Evolutionary conservation across 1,140 invertebrate species (phyloP).

Genomic region (Drepana arcuata): DNA sequence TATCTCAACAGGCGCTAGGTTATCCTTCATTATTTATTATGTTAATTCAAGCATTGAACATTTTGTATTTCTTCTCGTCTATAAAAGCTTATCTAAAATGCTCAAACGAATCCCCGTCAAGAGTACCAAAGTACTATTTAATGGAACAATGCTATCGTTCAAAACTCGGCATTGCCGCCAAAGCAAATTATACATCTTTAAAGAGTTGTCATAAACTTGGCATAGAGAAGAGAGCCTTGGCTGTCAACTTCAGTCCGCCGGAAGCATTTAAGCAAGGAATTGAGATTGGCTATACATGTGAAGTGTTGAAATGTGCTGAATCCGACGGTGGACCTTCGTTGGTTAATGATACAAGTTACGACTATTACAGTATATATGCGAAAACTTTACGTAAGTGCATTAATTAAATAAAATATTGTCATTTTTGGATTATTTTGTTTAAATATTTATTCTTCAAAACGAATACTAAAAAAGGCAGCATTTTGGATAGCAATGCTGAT

Average conservation of each 20-base stretch:
- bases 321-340: constrained; percentile 65
- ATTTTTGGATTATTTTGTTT: too few species aligned
- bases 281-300: constrained; percentile 66
- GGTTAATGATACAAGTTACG: constrained; percentile 67
- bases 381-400: constrained; percentile 66
- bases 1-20: too few species aligned
- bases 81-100: constrained; percentile 19
- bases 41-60: too few species aligned
- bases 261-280: constrained; percentile 25
- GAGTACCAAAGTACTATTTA: constrained; percentile 44
- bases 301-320: constrained; percentile 75
- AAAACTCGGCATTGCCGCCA: constrained; percentile 34
- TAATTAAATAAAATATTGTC: too few species aligned
- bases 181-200: constrained; percentile 44
- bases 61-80: too few species aligned
- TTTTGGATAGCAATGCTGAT: too few species aligned
- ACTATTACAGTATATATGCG: constrained; percentile 75
- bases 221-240: constrained; percentile 73
- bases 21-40: too few species aligned
- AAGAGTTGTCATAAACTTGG: constrained; percentile 73
- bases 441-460: too few species aligned
- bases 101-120: constrained; percentile 12
- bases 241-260: constrained; percentile 74
- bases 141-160: constrained; percentile 54
- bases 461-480: too few species aligned